Evolutionary conservation across 2,888 invertebrate genomes (phyloP), one percentile per base, ranked within the genome.

Genomic region (Syrista parreyssii): DNA sequence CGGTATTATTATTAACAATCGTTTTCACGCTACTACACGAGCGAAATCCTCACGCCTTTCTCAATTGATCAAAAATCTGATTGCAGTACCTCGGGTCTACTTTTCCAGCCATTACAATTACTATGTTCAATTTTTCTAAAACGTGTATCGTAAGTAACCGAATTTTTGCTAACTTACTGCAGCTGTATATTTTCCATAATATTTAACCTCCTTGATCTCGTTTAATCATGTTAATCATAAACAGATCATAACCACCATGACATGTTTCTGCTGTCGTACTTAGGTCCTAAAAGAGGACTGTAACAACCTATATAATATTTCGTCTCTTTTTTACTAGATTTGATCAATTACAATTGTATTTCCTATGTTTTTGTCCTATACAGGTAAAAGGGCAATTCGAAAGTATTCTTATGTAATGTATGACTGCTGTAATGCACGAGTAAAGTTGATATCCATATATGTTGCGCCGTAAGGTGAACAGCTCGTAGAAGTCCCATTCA

Each of bases 401-500:
- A 55, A 55, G 23, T 71, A 71, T n/a, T 32, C 33, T 32, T 71
- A 71, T 71, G 68, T 69, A 75, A 68, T 77, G 32, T 68, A 75
- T 77, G 74, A 71, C 75, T 74, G 74, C 77, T 73, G 77, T 71
- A 40, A 71, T 69, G 77, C 33, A 75, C 77, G 36, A 75, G 77
- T 75, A 75, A 74, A 77, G 69, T 55, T 69, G 74, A 23, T 23
- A 55, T 23, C 55, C 55, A 55, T 55, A 55, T 55, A 55, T 3
- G 55, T 55, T 23, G 78, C 77, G 76, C 82, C 79, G 81, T 79
- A 79, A 75, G 82, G 80, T 79, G 81, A 79, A 79, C 79, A 82
- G 82, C 77, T 78, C 79, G 78, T 79, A 30, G 71, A 68, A 76
- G 79, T 80, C 82, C 80, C 81, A 80, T 83, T 87, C 84, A 88